phyloP scores from a whole-genome alignment of 92 coral and sea anemone genomes.

The Ricordea florida region DNA sequence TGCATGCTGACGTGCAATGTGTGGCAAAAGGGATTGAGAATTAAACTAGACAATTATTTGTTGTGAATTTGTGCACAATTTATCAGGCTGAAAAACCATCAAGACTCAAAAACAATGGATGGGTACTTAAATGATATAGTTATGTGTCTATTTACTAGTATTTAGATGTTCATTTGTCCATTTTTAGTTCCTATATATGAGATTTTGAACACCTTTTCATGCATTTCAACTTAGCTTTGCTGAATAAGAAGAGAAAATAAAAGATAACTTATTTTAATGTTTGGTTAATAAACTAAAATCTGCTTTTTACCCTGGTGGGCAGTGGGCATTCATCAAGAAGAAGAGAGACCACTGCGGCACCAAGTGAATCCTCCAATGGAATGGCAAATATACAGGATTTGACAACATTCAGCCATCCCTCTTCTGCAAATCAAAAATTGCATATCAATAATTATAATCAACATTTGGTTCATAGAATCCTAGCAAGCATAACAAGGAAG shows the following conservation, averaged over 20 bases:
- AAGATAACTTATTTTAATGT: neutral
- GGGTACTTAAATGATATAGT: no score
- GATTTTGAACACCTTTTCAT: no score
- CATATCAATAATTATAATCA: no score
- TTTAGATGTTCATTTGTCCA: no score
- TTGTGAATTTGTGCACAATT: neutral
- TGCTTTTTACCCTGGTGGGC: conserved; percentile 82
- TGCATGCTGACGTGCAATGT: conserved; percentile 42
- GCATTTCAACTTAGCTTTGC: no score
- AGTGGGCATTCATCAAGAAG: conserved; percentile 96
- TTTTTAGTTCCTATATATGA: no score
- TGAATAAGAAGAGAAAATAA: neutral
- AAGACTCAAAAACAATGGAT: no score
- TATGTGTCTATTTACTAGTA: no score
- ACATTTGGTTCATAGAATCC: no score
- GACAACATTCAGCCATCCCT: conserved; percentile 96
- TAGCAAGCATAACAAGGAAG: no score
- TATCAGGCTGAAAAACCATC: no score
- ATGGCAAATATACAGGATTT: conserved; percentile 91
- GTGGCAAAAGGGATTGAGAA: conserved; percentile 31
- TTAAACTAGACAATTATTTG: neutral
- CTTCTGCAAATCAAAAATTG: conserved; percentile 59
- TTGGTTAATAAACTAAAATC: no score
- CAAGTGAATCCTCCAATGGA: conserved; percentile 89
- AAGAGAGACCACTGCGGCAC: conserved; percentile 92